Conservation (phyloP, 2,797 vertebrate genomes). For the Xenops minutus region DNA sequence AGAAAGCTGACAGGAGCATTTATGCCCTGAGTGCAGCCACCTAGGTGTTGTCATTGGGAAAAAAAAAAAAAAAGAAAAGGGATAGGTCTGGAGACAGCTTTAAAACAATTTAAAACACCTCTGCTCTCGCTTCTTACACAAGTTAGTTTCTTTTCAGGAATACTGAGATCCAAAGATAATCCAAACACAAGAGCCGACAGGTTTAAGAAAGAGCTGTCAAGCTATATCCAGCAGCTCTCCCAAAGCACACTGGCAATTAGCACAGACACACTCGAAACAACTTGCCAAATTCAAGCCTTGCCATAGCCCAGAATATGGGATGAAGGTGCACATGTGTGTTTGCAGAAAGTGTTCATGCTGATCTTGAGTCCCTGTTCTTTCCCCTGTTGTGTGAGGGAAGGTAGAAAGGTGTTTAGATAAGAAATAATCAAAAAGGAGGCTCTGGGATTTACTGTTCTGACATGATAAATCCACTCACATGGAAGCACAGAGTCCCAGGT, state of each 20-base stretch:
- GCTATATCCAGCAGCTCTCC: background rate
- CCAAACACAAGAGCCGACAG: background rate
- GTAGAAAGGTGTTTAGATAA: background rate
- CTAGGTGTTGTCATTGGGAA: background rate
- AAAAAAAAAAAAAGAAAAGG: background rate
- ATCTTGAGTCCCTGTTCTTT: background rate
- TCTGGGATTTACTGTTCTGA: background rate
- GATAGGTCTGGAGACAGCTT: background rate
- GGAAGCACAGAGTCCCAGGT: background rate
- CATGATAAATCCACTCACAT: rapidly evolving
- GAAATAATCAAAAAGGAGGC: background rate
- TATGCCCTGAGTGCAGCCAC: background rate
- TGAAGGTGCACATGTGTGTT: background rate
- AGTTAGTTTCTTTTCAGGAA: background rate
- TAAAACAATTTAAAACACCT: background rate
- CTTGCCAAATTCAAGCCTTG: background rate
- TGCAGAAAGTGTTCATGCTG: background rate
- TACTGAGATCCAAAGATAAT: background rate
- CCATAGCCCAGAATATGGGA: background rate
- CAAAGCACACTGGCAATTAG: background rate
- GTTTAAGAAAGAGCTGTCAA: background rate
- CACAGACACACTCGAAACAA: background rate
- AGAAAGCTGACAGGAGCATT: background rate
- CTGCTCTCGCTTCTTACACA: background rate
- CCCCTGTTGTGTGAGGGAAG: background rate